phyloP scores from a whole-genome alignment of 92 coral and sea anemone species.

The Phymanthus crucifer region DNA sequence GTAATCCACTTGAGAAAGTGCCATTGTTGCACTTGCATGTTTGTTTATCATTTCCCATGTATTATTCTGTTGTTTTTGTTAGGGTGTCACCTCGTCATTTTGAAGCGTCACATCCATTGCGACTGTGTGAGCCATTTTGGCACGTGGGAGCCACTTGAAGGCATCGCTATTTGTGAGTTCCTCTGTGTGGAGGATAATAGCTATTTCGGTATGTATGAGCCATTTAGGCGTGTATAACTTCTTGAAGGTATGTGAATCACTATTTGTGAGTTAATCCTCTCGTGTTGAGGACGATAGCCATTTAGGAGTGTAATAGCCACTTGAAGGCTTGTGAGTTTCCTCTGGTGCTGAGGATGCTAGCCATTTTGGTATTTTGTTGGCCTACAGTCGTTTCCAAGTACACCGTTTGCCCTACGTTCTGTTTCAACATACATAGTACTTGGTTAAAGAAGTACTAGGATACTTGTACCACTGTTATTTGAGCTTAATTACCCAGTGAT shows the following conservation, averaged over 20 bases:
- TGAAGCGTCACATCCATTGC: not conserved
- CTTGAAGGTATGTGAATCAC: conserved; percentile 3
- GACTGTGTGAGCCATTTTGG: too few species aligned
- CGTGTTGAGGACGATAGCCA: not conserved
- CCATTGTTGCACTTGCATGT: too few species aligned
- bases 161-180: too few species aligned
- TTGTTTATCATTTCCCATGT: not conserved
- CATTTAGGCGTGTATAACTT: not conserved
- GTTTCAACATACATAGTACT: conserved; percentile 2
- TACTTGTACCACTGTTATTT: not conserved
- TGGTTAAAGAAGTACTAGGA: not conserved
- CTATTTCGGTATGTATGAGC: not conserved
- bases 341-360: not conserved
- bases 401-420: conserved; percentile 4
- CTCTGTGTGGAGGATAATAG: conserved; percentile 1
- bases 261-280: not conserved
- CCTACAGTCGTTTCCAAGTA: conserved; percentile 1
- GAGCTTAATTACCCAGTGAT: not conserved
- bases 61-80: not conserved
- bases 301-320: not conserved
- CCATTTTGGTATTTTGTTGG: not conserved
- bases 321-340: not conserved
- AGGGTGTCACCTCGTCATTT: not conserved
- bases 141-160: too few species aligned
- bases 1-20: too few species aligned